Base-by-base conservation (phyloP, 2,888 invertebrate species). In the Lasioglossum oenotherae region DNA sequence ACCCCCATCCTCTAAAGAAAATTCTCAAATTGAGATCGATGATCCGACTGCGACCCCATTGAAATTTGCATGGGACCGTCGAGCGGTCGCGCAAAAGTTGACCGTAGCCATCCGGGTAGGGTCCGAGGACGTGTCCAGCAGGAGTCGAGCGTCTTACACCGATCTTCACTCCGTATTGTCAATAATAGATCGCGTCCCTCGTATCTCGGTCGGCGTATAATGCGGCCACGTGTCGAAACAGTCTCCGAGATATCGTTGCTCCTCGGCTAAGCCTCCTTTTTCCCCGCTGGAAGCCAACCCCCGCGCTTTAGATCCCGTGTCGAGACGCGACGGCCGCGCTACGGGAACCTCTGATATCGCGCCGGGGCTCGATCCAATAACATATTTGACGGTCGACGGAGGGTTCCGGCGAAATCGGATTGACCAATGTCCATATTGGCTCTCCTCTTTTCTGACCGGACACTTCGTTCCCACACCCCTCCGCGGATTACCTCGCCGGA, bases 381-480 rank as follows among this genome's bases (percentile, higher is more conserved):
- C 94, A 94, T 94, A 94, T 94, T 94, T 93, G 93, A 93, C 91
- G 92, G 89, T 87, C 88, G 85, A 82, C 69, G 84, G 89, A 92
- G 92, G 92, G 92, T 92, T 90, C 89, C 6, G 53, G 89, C 91
- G 91, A 94, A 94, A 94, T 94, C 94, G 93, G 94, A 94, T 94
- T 94, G 94, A 94, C 94, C 94, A 90, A 82, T 92, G 91, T 92
- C 93, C 93, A 94, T 94, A 94, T 94, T 94, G 94, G 92, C 86
- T 87, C 81, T 84, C 69, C 84, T 84, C 81, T 81, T 75, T 75
- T 53, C 67, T 80, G 84, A 78, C 74, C 88, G 72, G 77, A 57
- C 57, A 60, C 80, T 77, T 87, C 83, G 84, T 81, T 87, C 49
- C 64, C 77, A 76, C 81, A 82, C 87, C 74, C 73, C 49, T 31